Evolutionary conservation across 2,888 invertebrate genomes (phyloP).

Genomic region (Coleophora flavipennella): DNA sequence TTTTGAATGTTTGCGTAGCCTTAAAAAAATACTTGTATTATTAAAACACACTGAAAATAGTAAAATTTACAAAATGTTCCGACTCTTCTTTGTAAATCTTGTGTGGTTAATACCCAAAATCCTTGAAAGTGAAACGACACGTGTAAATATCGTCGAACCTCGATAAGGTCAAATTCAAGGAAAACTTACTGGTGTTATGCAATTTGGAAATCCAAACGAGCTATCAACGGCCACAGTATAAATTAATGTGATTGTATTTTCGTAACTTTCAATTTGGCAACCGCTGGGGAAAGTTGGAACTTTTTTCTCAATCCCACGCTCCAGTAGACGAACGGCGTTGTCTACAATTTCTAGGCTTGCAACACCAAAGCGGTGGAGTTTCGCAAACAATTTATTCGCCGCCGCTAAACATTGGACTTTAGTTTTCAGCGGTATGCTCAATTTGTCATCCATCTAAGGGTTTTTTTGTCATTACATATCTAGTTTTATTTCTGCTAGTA

Average conservation of each 20-base stretch:
- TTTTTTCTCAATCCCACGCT: slow-evolving; percentile 69
- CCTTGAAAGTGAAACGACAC: too few species aligned
- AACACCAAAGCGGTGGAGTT: slow-evolving; percentile 45
- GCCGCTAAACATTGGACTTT: slow-evolving; percentile 20
- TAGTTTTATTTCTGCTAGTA: too few species aligned
- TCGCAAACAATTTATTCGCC: slow-evolving; percentile 42
- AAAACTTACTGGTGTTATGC: too few species aligned
- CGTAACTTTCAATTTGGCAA: slow-evolving; percentile 57
- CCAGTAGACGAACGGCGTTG: slow-evolving; percentile 53
- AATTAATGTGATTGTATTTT: slow-evolving; percentile 25
- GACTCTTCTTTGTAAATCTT: too few species aligned
- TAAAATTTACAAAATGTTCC: too few species aligned
- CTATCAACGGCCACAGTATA: slow-evolving; percentile 2
- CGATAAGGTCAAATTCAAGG: too few species aligned
- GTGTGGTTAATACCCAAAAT: too few species aligned
- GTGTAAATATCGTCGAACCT: too few species aligned
- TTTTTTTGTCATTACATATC: too few species aligned
- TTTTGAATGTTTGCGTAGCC: too few species aligned
- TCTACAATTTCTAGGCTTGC: slow-evolving; percentile 63
- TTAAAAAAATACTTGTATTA: too few species aligned
- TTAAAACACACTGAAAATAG: too few species aligned
- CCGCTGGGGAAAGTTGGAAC: slow-evolving; percentile 48
- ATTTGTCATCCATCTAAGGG: slow-evolving; percentile 19
- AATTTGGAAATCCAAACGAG: background rate
- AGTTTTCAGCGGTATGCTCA: slow-evolving; percentile 31